Evolutionary conservation across 2,888 invertebrate genomes (phyloP), one percentile per base, ranked within the genome.

Genomic region (Capitulum mitella): DNA sequence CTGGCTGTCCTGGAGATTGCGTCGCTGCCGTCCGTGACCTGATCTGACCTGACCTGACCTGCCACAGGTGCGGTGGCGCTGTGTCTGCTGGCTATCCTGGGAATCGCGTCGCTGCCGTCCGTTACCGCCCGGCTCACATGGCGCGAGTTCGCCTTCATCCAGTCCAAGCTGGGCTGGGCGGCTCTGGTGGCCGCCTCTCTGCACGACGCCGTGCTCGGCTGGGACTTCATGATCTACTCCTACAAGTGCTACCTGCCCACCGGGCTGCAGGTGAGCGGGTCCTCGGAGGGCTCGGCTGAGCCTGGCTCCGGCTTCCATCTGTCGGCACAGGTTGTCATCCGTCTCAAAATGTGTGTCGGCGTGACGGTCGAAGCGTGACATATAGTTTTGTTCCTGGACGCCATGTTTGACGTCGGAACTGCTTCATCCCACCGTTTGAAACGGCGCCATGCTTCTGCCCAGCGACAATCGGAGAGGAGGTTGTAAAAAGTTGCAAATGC

Each of bases 101-200:
- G 82, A 51, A 80, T 82, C 32, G 79, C 80, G 0, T 82, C 82
- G 22, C 80, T 82, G 58, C 82, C 82, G 22, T 82, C 82, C n/a
- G 82, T 82, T 37, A 82, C 82, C 8, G 80, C 81, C n/a, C 80
- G 80, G 5, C 77, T 82, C 46, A 81, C 81, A 32, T 82, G 82
- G 82, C 58, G 81, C 34, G 82, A 82, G 77, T 82, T 82, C 79
- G 80, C 82, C 70, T 82, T 82, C 80, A 79, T 82, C 74, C 82
- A 82, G 80, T 81, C 81, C 61, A 81, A 80, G 40, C 80, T 82
- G 64, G 82, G 82, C 43, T 81, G 81, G 82, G 79, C 80, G 54
- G 79, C 80, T 6, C 76, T 81, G 48, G 74, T 81, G 74, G 77
- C 77, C 1, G 81, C 81, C 22, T 51, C 80, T 26, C 22, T 78